phyloP scores from a whole-genome alignment of 2,113 vertebrate genomes.

The Hypomesus transpacificus region DNA sequence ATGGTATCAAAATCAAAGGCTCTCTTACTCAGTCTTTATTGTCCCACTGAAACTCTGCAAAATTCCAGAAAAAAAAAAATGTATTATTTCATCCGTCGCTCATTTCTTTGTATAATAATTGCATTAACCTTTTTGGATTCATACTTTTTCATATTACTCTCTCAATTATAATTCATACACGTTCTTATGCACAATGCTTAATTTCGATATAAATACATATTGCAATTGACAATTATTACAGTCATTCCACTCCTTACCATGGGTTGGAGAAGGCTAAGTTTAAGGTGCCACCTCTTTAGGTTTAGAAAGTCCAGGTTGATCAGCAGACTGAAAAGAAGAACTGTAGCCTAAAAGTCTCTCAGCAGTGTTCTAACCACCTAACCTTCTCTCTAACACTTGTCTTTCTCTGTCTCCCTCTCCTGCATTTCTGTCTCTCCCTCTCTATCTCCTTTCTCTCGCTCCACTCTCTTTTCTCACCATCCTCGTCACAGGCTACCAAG shows the following conservation, averaged over 20 bases:
- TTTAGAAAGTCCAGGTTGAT: conserved; percentile 35
- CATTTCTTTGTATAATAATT: too few species aligned
- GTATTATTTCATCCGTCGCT: too few species aligned
- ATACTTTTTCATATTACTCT: too few species aligned
- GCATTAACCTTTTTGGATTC: too few species aligned
- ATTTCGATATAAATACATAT: too few species aligned
- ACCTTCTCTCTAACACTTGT: not conserved
- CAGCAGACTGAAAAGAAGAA: conserved; percentile 33
- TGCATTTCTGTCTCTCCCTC: not conserved
- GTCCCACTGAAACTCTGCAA: conserved; percentile 6
- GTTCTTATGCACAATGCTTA: too few species aligned
- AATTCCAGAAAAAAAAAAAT: conserved; percentile 33
- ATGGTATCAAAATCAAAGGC: conserved; percentile 35
- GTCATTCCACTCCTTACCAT: conserved; percentile 51
- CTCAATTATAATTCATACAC: too few species aligned
- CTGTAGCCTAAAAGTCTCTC: conserved; percentile 27
- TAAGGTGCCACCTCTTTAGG: not conserved
- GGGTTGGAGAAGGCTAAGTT: conserved; percentile 5
- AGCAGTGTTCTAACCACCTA: conserved; percentile 22
- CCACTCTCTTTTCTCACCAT: conserved; percentile 14
- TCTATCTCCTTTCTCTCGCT: not conserved
- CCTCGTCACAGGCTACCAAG: not conserved
- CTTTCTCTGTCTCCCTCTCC: not conserved
- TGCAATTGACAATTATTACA: not conserved
- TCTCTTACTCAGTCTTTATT: not conserved